Evolutionary conservation across 2,888 invertebrate genomes (phyloP).

Genomic region (Tolmerus cingulatus): DNA sequence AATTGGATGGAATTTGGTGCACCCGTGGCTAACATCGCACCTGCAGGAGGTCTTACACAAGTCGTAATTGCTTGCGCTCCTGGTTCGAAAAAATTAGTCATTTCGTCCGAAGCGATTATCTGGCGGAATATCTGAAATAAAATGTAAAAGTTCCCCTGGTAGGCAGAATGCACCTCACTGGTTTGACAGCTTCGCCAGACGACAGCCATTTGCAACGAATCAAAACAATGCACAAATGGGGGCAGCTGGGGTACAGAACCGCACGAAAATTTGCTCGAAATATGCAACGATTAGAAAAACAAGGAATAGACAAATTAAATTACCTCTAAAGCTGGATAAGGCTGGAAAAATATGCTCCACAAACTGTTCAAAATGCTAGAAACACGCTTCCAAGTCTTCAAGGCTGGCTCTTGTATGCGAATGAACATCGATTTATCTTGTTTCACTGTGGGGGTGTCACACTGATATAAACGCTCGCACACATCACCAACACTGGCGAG

Average conservation of each 20-base stretch:
- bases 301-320: neutral
- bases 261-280: neutral
- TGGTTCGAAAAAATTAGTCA: neutral
- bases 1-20: neutral
- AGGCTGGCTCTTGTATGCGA: conserved; percentile 71
- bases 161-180: neutral
- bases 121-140: neutral
- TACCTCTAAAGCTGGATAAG: conserved; percentile 59
- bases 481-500: neutral
- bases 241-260: neutral
- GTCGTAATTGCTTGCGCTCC: neutral
- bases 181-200: neutral
- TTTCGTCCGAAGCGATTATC: neutral
- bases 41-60: neutral
- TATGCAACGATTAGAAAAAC: neutral
- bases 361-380: conserved; percentile 69
- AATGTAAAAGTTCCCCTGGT: neutral
- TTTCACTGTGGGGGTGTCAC: neutral
- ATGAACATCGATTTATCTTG: conserved; percentile 56
- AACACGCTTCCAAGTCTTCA: conserved; percentile 75
- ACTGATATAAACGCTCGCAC: neutral
- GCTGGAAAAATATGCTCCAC: conserved; percentile 68
- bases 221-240: conserved; percentile 44
- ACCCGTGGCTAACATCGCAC: neutral
- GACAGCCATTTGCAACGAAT: conserved; percentile 25